phyloP scores from a whole-genome alignment of 2,113 vertebrate genomes.

The Damaliscus lunatus region DNA sequence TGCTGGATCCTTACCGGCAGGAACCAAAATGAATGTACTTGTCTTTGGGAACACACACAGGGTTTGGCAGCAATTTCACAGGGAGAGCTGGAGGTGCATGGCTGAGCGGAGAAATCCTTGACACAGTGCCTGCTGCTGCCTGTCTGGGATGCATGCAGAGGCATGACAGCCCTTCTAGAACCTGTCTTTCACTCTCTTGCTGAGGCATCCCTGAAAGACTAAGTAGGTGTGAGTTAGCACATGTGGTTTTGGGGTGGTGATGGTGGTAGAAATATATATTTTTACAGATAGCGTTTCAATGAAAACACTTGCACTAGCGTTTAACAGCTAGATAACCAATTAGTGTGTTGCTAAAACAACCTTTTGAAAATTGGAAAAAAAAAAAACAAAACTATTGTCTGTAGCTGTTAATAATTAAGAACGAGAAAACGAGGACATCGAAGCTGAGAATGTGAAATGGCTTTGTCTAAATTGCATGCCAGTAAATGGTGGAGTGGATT shows the following conservation, averaged over 20 bases:
- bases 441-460: neutral
- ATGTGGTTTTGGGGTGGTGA: neutral
- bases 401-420: neutral
- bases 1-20: conserved; percentile 6
- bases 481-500: neutral
- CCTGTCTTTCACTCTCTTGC: conserved; percentile 80
- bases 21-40: conserved; percentile 19
- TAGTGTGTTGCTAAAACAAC: neutral
- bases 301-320: neutral
- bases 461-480: neutral
- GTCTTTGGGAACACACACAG: conserved; percentile 26
- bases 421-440: neutral
- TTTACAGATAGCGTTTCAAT: neutral
- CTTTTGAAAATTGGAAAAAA: neutral
- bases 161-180: conserved; percentile 75
- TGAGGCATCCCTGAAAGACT: conserved; percentile 68
- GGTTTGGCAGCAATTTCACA: conserved; percentile 18
- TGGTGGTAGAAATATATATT: neutral
- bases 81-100: conserved; percentile 25
- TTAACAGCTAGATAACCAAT: neutral
- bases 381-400: neutral
- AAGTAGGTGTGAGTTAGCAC: conserved; percentile 67
- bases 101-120: conserved; percentile 33
- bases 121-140: conserved; percentile 62
- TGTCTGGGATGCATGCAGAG: conserved; percentile 70